phyloP scores from a whole-genome alignment of 2,888 invertebrate species.

The Eupithecia exiguata region DNA sequence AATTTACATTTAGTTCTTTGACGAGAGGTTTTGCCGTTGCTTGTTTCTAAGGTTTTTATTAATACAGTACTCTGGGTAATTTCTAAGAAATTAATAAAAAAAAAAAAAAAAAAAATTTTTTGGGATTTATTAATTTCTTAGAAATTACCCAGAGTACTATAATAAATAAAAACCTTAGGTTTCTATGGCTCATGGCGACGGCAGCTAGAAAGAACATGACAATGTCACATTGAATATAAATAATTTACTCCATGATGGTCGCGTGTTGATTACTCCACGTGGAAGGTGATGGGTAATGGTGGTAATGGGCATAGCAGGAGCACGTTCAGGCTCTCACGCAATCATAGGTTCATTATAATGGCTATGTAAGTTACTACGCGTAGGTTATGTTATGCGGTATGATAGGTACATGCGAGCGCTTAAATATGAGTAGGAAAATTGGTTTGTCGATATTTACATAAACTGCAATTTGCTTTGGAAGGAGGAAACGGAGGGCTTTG shows the following conservation, averaged over 20 bases:
- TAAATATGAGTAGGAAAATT: neutral
- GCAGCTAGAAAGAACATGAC: neutral
- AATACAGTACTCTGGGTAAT: no score
- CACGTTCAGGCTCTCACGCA: conserved; percentile 22
- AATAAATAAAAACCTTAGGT: no score
- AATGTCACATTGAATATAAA: conserved; percentile 4
- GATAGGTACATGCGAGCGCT: neutral
- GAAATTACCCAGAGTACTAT: no score
- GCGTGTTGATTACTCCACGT: conserved; percentile 23
- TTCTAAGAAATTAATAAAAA: no score
- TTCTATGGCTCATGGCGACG: neutral
- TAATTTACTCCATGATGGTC: conserved; percentile 11
- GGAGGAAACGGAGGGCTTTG: neutral
- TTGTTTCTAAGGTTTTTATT: no score
- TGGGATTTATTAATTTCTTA: no score
- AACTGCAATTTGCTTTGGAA: neutral
- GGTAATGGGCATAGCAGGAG: conserved; percentile 22
- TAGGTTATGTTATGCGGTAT: conserved; percentile 13
- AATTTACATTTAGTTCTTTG: no score
- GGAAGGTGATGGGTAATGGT: conserved; percentile 14
- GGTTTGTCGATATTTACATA: neutral
- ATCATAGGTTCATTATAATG: conserved; percentile 16
- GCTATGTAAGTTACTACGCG: neutral
- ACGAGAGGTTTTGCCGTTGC: no score
- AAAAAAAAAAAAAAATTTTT: no score